Base-by-base conservation (phyloP, 2,797 vertebrate species). In the Myioborus melanocephalus region DNA sequence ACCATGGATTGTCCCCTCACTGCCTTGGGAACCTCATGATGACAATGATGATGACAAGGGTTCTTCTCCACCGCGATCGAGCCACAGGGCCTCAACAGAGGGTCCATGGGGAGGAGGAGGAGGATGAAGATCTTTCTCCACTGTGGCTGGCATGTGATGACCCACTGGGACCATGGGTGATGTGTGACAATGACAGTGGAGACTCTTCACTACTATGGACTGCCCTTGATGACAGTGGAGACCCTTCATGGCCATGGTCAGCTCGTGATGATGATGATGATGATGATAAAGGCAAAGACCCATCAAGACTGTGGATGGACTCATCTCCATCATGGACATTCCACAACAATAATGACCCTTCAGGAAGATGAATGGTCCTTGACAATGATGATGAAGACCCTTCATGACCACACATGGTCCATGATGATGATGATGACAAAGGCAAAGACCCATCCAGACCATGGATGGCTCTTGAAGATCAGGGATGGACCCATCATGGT, bases 71-170 rank as follows among this genome's bases (percentile, higher is more conserved):
- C 39, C 1, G 2, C 0, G 3, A 8, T 12, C 43, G 50, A 27
- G 68, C 23, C 18, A 26, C 1, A 6, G 23, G 17, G 37, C 50
- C 11, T 2, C 68, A 32, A 41, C 13, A 8, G 12, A 24, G 30
- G 18, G 39, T 55, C 50, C 30, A 6, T 4, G 68, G 43, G 18
- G 66, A 49, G 12, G 34, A 69, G 35, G 27, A 37, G 35, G 35
- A 70, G 2, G 28, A 70, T 9, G 68, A 55, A 43, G 32, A 43
- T n/a, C 39, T 43, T 55, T 34, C 50, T 55, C 37, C 39, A 27
- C 23, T 1, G 0, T 3, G 17, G 18, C 9, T 55, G 23, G 50
- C 50, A 27, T 0, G 6, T 1, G 2, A 5, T 71, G 30, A 55
- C 39, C 13, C 39, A 43, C 5, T 12, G 32, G 39, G 39, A 27